Conservation (phyloP, 2,888 invertebrate species). For the Dicycla oo region DNA sequence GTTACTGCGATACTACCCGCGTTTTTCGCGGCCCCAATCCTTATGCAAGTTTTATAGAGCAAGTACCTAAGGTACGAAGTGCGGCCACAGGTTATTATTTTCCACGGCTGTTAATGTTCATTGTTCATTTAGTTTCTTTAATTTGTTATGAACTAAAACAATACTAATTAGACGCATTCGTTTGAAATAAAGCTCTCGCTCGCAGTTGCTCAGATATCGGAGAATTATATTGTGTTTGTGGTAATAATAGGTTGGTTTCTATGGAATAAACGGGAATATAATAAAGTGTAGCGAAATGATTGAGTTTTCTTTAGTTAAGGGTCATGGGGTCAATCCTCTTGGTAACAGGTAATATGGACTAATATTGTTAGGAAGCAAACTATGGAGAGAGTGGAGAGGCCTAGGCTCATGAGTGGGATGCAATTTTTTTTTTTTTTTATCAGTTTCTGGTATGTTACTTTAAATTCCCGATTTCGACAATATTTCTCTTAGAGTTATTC, state of each 20-base stretch:
- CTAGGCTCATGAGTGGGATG: background rate
- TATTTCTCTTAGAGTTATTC: background rate
- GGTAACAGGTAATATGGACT: background rate
- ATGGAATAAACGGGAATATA: slow-evolving; percentile 14
- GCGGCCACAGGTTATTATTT: slow-evolving; percentile 65
- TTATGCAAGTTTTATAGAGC: slow-evolving; percentile 35
- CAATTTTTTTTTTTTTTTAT: background rate
- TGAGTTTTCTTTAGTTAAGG: background rate
- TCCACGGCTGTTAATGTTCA: slow-evolving; percentile 73
- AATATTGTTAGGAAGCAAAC: background rate
- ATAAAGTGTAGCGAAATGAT: background rate
- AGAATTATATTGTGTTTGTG: slow-evolving; percentile 29
- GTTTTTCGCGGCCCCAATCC: slow-evolving; percentile 26
- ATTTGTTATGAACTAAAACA: slow-evolving; percentile 70
- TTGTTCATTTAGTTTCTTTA: slow-evolving; percentile 69
- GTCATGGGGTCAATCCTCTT: slow-evolving; percentile 4
- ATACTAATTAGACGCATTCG: slow-evolving; percentile 64
- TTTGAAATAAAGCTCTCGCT: slow-evolving; percentile 47
- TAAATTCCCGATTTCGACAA: too few species aligned
- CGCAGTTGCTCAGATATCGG: slow-evolving; percentile 42
- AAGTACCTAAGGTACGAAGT: slow-evolving; percentile 34
- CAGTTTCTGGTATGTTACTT: background rate
- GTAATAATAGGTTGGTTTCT: slow-evolving; percentile 36
- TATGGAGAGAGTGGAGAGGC: background rate
- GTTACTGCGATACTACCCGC: slow-evolving; percentile 17